phyloP scores from a whole-genome alignment of 2,888 invertebrate genomes.

The Lacanobia wlatinum region DNA sequence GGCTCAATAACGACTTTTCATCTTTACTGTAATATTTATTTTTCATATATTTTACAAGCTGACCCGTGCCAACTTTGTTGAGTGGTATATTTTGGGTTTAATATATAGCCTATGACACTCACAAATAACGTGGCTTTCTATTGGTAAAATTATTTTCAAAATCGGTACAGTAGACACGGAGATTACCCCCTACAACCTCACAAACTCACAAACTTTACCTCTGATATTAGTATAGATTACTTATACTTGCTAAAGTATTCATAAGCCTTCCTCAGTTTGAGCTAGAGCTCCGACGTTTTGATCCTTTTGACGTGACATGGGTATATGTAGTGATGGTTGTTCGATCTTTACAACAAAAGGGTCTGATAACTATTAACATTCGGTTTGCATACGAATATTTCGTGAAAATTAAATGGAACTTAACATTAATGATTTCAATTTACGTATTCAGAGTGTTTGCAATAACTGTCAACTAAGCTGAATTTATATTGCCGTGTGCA shows the following conservation, averaged over 20 bases:
- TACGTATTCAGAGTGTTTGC: conserved; percentile 38
- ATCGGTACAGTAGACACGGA: too few species aligned
- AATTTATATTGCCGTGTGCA: conserved; percentile 48
- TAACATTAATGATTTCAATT: conserved; percentile 20
- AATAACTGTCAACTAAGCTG: conserved; percentile 56
- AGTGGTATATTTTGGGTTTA: too few species aligned
- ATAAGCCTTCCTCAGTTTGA: not conserved
- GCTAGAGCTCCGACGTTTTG: conserved; percentile 4
- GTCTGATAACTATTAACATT: conserved; percentile 4
- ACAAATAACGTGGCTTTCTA: too few species aligned
- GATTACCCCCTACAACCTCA: too few species aligned
- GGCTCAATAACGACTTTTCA: conserved; percentile 1
- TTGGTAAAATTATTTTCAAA: too few species aligned
- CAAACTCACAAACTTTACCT: too few species aligned
- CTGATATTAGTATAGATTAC: too few species aligned
- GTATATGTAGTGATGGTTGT: conserved; percentile 3
- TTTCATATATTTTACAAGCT: too few species aligned
- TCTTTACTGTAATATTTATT: too few species aligned
- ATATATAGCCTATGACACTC: too few species aligned
- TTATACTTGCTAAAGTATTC: not conserved
- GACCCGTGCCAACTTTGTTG: too few species aligned
- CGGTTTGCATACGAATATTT: conserved; percentile 33
- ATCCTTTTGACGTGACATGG: conserved; percentile 24
- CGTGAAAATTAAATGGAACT: conserved; percentile 5
- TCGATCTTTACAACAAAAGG: conserved; percentile 3